Conservation (phyloP, 2,113 vertebrate species). For the Hippopotamus amphibius region DNA sequence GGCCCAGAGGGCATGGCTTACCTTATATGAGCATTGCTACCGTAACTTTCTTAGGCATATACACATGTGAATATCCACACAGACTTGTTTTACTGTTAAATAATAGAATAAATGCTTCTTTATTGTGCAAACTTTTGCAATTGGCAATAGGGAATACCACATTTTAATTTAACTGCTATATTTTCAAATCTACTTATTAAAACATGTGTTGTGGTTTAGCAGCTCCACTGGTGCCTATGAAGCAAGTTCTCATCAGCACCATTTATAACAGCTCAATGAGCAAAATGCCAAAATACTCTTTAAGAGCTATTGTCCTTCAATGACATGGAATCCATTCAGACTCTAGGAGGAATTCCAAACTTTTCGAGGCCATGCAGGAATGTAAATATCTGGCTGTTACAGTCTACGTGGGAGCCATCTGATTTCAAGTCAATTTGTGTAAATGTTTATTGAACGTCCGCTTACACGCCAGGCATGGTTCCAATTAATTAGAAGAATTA, state of each 20-base stretch:
- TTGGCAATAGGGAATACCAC: background rate
- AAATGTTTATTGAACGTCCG: background rate
- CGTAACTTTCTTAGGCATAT: background rate
- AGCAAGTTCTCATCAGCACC: slow-evolving; percentile 30
- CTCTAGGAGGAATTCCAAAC: background rate
- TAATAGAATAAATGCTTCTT: slow-evolving; percentile 42
- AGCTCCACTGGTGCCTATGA: background rate
- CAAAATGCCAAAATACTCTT: background rate
- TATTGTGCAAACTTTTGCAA: background rate
- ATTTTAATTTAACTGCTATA: slow-evolving; percentile 2
- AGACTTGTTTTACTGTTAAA: slow-evolving; percentile 22
- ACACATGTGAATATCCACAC: background rate
- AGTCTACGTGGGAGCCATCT: background rate
- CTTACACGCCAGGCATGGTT: background rate
- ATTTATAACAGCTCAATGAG: background rate
- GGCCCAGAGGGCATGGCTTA: background rate
- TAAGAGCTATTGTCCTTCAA: background rate
- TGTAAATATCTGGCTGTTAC: background rate
- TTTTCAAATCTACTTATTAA: slow-evolving; percentile 47
- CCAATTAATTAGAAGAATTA: background rate
- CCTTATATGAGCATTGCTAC: background rate
- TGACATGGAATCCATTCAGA: background rate
- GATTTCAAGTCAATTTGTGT: slow-evolving; percentile 35
- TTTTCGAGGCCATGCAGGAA: background rate
- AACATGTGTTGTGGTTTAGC: background rate